These are phyloP conservation scores for Solenodon paradoxus DNA, from an alignment of 2,113 vertebrate species.

Conservation along the genomic window DNA sequence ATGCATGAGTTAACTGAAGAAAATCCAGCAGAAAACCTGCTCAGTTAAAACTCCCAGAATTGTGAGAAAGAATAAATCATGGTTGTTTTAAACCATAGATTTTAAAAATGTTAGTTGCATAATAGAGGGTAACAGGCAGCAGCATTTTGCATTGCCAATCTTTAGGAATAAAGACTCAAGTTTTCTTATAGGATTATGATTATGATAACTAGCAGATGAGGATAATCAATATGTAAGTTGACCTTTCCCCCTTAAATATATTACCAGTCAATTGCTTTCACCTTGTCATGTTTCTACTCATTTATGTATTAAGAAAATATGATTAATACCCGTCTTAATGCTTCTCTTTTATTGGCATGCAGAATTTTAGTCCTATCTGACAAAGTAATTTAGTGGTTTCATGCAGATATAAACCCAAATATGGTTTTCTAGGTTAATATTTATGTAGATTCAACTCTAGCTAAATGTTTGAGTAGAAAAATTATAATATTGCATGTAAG, in stretches of 20 bases:
- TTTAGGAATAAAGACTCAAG: background rate
- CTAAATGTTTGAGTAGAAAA: background rate
- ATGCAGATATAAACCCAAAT: background rate
- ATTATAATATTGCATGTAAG: background rate
- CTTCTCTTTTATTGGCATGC: background rate
- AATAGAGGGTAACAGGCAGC: background rate
- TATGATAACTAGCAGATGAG: background rate
- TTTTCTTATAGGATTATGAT: background rate
- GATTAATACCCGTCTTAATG: background rate
- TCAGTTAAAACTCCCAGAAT: background rate
- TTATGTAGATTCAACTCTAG: slow-evolving; percentile 25
- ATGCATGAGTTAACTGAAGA: background rate
- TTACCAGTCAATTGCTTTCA: background rate
- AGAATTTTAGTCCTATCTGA: slow-evolving; percentile 10
- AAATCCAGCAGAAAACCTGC: background rate
- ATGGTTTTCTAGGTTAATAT: slow-evolving; percentile 24
- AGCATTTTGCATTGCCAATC: background rate
- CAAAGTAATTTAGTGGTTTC: slow-evolving; percentile 9
- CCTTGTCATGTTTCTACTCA: background rate
- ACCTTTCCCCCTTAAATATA: background rate
- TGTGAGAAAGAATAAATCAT: background rate
- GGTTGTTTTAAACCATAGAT: background rate
- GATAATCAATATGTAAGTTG: background rate
- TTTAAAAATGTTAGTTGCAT: background rate
- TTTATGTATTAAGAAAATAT: background rate